Conservation (phyloP, 2,888 invertebrate genomes). For the Nesidiocoris tenuis region DNA sequence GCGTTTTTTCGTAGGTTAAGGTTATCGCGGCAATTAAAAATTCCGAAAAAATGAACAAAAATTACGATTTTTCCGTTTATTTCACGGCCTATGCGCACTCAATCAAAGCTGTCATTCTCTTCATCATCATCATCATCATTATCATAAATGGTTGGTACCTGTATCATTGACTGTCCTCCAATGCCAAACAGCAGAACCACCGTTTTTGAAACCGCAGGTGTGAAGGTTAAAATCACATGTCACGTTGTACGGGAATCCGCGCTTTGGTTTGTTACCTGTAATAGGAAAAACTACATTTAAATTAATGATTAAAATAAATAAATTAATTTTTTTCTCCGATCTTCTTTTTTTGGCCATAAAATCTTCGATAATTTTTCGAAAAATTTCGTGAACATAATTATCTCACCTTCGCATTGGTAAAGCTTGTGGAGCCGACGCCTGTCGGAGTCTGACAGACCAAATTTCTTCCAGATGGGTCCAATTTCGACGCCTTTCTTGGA, state of each 20-base stretch:
- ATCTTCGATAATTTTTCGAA: too few species aligned
- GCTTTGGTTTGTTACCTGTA: slow-evolving; percentile 49
- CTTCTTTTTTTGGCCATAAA: too few species aligned
- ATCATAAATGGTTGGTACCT: too few species aligned
- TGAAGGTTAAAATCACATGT: slow-evolving; percentile 51
- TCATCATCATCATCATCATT: too few species aligned
- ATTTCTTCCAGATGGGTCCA: slow-evolving; percentile 53
- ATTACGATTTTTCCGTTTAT: too few species aligned
- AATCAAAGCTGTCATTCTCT: too few species aligned
- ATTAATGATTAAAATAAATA: background rate
- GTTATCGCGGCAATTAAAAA: too few species aligned
- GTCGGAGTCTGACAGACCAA: slow-evolving; percentile 51
- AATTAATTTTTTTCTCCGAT: too few species aligned
- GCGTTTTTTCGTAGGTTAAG: too few species aligned
- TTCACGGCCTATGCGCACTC: too few species aligned
- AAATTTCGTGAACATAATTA: too few species aligned
- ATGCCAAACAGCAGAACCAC: slow-evolving; percentile 50
- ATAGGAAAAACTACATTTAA: background rate
- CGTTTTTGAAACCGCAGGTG: slow-evolving; percentile 52
- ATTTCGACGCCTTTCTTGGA: slow-evolving; percentile 51
- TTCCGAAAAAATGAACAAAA: too few species aligned
- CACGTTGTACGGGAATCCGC: slow-evolving; percentile 51
- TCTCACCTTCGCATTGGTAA: slow-evolving; percentile 49
- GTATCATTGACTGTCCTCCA: slow-evolving; percentile 50
- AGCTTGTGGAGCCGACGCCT: slow-evolving; percentile 51